Evolutionary conservation across 2,888 invertebrate genomes (phyloP), one percentile per base, ranked within the genome.

Genomic region (Acanthosoma haemorrhoidale): DNA sequence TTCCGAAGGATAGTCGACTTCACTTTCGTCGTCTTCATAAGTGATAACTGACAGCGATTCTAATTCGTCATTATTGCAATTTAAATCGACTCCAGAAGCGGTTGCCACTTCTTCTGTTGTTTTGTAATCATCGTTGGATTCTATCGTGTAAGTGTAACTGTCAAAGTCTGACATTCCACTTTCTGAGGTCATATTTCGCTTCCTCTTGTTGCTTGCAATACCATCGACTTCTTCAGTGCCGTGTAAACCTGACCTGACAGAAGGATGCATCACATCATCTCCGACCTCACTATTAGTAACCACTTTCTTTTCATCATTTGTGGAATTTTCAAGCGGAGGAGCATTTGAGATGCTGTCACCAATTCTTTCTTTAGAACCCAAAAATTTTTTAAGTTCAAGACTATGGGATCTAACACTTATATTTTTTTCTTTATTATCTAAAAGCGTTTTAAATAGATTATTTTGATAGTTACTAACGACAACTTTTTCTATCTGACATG

Each of bases 21-120:
- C 59, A 32, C 32, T 34, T 32, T 63, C 63, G 13, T 38, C 63
- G 21, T 64, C 64, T 11, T 9, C 43, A 13, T 25, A 43, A 1
- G 51, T 18, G 15, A 67, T 67, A 39, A 16, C 9, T 1, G 67
- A 67, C 3, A 67, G 51, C n/a, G 67, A 57, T 67, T 51, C 51
- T 8, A 67, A 67, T 13, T 67, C 36, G 51, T 67, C 67, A 41
- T 29, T 16, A 51, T 67, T 43, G 51, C 51, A 36, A 51, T 67
- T 67, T 15, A 67, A 34, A 39, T 67, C 67, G 5, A 67, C 51
- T 32, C 67, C 67, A 29, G 67, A 67, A 8, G 31, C 1, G n/a
- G 64, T 41, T 5, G 51, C 8, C n/a, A 32, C 34, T 3, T 34
- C 60, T 15, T 34, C 60, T 2, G 18, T 60, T 11, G 32, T 36